A percentile compares a stretch with the other conserved stretches of the same genome.
phyloP scores from a whole-genome alignment of 1,140 invertebrate genomes.

The Streblospio benedicti region DNA sequence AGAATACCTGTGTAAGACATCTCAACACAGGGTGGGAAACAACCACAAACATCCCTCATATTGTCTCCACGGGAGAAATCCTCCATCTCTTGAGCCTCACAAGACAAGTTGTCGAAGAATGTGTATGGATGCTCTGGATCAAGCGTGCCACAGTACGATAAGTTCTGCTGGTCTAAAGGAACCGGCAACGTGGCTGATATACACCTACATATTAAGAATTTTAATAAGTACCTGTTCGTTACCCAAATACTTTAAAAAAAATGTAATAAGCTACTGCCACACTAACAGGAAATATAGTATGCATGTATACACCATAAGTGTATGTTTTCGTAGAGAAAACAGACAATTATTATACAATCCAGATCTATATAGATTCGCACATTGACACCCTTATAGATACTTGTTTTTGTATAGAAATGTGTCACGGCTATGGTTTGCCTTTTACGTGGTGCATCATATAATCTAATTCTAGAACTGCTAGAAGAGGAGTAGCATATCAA shows the following conservation, averaged over 20 bases:
- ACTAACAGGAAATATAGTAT: background rate
- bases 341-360: too few species aligned
- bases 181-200: background rate
- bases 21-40: background rate
- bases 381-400: too few species aligned
- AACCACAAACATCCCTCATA: background rate
- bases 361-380: too few species aligned
- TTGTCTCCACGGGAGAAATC: background rate
- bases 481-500: too few species aligned
- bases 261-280: background rate
- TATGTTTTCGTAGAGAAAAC: background rate
- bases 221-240: too few species aligned
- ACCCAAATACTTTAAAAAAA: too few species aligned
- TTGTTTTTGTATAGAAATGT: too few species aligned
- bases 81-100: background rate
- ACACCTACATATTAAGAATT: background rate
- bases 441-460: too few species aligned
- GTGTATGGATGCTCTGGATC: background rate
- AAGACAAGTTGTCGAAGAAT: background rate
- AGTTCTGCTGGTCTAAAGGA: background rate
- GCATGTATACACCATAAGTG: conserved; percentile 1
- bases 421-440: too few species aligned
- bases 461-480: too few species aligned
- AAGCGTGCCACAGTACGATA: background rate
- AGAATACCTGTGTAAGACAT: too few species aligned